These are phyloP conservation scores for Varanus komodoensis DNA, from an alignment of 2,113 vertebrate genomes.

Conservation along the genomic window DNA sequence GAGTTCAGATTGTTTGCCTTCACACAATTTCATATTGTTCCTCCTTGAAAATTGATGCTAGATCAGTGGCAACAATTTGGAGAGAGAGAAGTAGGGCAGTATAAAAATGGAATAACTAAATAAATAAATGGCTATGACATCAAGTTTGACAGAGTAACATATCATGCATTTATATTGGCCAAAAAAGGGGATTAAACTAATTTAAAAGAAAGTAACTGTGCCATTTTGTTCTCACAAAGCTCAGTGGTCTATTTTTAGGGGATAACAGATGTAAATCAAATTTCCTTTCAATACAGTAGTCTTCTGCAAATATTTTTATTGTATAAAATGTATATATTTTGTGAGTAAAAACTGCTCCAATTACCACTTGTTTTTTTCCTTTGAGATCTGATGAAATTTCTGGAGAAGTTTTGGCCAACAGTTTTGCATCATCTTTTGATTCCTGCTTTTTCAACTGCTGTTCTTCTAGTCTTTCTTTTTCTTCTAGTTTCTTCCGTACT, in stretches of 20 bases:
- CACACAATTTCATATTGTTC: neutral
- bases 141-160: neutral
- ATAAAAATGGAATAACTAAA: too few relatives aligned
- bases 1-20: neutral
- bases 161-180: neutral
- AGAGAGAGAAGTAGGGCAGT: too few relatives aligned
- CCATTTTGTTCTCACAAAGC: neutral
- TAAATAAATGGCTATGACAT: neutral
- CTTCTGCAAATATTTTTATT: neutral
- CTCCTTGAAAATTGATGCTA: neutral
- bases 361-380: slow-evolving; percentile 84
- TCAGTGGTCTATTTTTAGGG: neutral
- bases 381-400: slow-evolving; percentile 77
- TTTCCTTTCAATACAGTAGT: neutral
- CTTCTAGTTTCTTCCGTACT: slow-evolving; percentile 94
- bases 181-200: neutral
- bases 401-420: slow-evolving; percentile 69
- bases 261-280: neutral
- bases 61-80: neutral
- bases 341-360: neutral
- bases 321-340: neutral
- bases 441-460: slow-evolving; percentile 84
- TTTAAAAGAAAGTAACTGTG: neutral
- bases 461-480: slow-evolving; percentile 89
- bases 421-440: slow-evolving; percentile 78